Evolutionary conservation across 2,888 invertebrate species (phyloP), one percentile per base, ranked within the genome.

Genomic region (Amaurobius ferox): DNA sequence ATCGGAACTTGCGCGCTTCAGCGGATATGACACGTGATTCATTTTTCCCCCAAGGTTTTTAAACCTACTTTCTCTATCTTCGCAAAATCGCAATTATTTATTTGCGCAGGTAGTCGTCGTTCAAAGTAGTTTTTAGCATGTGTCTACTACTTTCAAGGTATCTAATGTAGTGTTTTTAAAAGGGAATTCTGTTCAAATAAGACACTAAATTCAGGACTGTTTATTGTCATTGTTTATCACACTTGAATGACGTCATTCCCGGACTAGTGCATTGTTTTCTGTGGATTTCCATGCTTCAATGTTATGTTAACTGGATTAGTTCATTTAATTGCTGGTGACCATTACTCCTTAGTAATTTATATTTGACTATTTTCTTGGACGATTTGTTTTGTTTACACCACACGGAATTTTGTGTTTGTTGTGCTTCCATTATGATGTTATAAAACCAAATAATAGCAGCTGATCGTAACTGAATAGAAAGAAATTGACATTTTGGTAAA

Each of bases 31-130:
- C 55, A 16, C n/a, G 23, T n/a, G 66, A 32, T 26, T 23, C 19
- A 1, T 55, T 6, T 30, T 1, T 32, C 19, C 66, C 30, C 19
- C 32, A 66, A 66, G 66, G 66, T 66, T 66, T 66, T 32, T 30
- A 72, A 72, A 72, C 30, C 55, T 55, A 55, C 71, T 72, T 72
- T 72, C 71, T 0, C 71, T 55, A 16, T 29, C 32, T 30, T 30
- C 70, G 3, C 19, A 23, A 19, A 23, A 23, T 55, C 16, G 6
- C 23, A 23, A 6, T 1, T 23, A 3, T 55, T n/a, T 55, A 55
- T 19, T 55, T 55, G 3, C 55, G 23, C 23, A 55, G 16, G 44
- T 3, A 6, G 23, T 1, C 55, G 6, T 23, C 23, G 55, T 5
- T n/a, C 55, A 16, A 16, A 23, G 55, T 23, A 16, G 23, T 55